Conservation (phyloP, 2,113 vertebrate genomes). For the Silurus asotus region DNA sequence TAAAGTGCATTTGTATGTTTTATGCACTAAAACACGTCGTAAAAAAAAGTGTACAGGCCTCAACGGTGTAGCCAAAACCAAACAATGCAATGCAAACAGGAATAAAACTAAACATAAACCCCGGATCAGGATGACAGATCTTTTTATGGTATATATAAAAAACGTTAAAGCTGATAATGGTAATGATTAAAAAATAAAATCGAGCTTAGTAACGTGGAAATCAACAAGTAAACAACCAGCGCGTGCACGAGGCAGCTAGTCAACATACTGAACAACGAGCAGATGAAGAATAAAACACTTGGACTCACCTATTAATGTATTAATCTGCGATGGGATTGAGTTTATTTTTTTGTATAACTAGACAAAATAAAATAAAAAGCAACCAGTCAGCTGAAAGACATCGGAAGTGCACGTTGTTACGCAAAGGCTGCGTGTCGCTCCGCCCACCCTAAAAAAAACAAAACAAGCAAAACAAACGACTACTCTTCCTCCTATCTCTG, state of each 20-base stretch:
- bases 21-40: too few relatives aligned
- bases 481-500: background rate
- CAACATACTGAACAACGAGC: background rate
- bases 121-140: too few relatives aligned
- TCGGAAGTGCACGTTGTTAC: background rate
- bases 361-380: background rate
- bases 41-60: background rate
- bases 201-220: too few relatives aligned
- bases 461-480: slow-evolving; percentile 28
- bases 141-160: background rate
- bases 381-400: slow-evolving; percentile 32
- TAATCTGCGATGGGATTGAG: background rate
- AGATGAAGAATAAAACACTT: background rate
- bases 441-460: background rate
- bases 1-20: background rate
- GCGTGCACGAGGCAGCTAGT: background rate
- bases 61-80: background rate
- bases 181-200: background rate
- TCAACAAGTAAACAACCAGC: background rate
- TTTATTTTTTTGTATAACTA: background rate
- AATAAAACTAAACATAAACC: background rate
- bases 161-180: too few relatives aligned
- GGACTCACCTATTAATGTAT: slow-evolving; percentile 61
- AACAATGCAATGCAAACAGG: background rate
- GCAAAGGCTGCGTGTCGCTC: background rate